Percentiles rank a stretch among this genome's conserved stretches.
Evolutionary conservation across 2,113 vertebrate species (phyloP).

Genomic region (Genyomyrus donnyi): DNA sequence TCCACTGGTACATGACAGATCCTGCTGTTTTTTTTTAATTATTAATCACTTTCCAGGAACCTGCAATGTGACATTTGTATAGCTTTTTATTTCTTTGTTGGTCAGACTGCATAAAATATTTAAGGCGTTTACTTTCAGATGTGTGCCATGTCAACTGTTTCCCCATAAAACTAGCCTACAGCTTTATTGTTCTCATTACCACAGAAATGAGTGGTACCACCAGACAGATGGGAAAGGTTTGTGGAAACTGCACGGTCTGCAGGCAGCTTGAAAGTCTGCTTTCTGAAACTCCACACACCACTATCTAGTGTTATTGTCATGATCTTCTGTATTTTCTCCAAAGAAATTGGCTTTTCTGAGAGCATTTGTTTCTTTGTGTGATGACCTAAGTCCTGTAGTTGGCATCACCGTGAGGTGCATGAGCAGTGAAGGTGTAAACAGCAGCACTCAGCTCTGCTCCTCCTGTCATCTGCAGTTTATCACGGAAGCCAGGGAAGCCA

Average conservation of each 20-base stretch:
- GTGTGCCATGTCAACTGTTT: background rate
- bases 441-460: background rate
- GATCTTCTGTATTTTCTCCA: background rate
- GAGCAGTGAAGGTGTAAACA: background rate
- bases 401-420: background rate
- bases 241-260: background rate
- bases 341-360: background rate
- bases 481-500: background rate
- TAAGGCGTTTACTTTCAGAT: constrained; percentile 5
- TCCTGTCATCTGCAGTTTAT: background rate
- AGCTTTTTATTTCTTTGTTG: background rate
- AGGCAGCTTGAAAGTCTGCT: background rate
- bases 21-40: background rate
- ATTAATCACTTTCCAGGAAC: constrained; percentile 11
- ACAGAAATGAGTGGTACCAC: background rate
- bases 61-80: constrained; percentile 7
- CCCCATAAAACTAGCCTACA: background rate
- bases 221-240: background rate
- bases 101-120: constrained; percentile 14
- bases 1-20: background rate
- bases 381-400: background rate
- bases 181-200: background rate
- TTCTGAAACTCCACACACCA: background rate
- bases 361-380: background rate
- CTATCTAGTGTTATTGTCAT: background rate